Conservation (phyloP, 2,797 vertebrate genomes). For the Bufotes viridis region DNA sequence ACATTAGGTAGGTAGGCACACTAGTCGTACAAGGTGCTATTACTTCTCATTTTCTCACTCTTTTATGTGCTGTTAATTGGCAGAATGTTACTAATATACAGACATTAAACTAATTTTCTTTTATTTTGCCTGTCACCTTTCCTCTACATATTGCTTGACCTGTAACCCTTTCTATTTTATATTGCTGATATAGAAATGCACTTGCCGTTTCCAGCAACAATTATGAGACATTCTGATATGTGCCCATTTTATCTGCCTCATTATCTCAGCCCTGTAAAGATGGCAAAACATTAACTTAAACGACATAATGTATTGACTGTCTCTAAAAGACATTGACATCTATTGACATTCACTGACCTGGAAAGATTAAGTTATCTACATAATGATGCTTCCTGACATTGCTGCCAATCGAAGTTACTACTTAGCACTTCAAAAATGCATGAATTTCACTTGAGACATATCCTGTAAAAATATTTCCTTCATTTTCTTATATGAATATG, state of each 20-base stretch:
- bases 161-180: slow-evolving; percentile 16
- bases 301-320: slow-evolving; percentile 49
- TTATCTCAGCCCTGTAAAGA: slow-evolving; percentile 33
- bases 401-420: slow-evolving; percentile 25
- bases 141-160: background rate
- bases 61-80: slow-evolving; percentile 39
- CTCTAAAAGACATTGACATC: slow-evolving; percentile 44
- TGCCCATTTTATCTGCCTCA: slow-evolving; percentile 32
- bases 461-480: background rate
- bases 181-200: slow-evolving; percentile 22
- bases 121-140: slow-evolving; percentile 44
- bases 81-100: slow-evolving; percentile 26
- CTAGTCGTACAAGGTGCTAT: background rate
- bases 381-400: slow-evolving; percentile 34
- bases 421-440: background rate
- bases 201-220: slow-evolving; percentile 28
- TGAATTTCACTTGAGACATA: background rate
- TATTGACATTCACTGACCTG: slow-evolving; percentile 54
- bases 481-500: background rate
- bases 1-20: background rate
- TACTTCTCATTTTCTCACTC: background rate
- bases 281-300: slow-evolving; percentile 52
- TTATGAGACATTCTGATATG: slow-evolving; percentile 23
- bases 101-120: slow-evolving; percentile 6
- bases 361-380: slow-evolving; percentile 42